A percentile compares a stretch with the other conserved stretches of the same genome.
These are phyloP conservation scores for Papio anubis DNA, from an alignment of 2,113 vertebrate genomes.

Conservation along the genomic window DNA sequence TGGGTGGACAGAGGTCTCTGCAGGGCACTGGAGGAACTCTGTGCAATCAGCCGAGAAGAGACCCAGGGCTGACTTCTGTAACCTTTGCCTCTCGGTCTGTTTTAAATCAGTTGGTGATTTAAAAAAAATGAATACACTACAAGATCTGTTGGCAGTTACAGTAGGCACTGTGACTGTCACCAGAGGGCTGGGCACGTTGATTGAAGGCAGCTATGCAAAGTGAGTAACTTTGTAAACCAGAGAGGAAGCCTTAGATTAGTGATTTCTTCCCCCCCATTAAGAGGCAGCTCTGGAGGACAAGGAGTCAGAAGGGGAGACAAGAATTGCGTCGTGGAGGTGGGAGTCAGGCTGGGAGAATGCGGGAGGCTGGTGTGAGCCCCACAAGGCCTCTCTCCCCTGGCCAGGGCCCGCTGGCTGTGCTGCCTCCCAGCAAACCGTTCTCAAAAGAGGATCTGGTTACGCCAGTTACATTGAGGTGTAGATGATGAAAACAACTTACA, in stretches of 20 bases:
- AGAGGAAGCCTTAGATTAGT: no score
- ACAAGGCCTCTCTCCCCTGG: not conserved
- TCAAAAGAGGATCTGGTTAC: not conserved
- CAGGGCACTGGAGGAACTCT: not conserved
- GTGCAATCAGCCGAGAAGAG: not conserved
- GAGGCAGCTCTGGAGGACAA: not conserved
- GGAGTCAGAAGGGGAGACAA: not conserved
- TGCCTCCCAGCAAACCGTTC: not conserved
- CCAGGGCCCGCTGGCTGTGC: not conserved
- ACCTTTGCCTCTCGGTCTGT: not conserved
- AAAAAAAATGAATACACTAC: not conserved
- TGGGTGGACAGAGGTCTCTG: not conserved
- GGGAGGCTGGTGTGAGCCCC: not conserved
- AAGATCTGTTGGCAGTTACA: not conserved
- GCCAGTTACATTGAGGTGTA: not conserved
- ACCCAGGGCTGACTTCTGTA: not conserved
- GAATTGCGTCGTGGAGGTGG: not conserved
- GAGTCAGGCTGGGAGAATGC: not conserved
- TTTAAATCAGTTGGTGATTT: conserved; percentile 44
- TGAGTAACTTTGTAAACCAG: not conserved
- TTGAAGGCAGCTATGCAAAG: not conserved
- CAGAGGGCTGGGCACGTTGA: fast-evolving
- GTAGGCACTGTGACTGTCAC: not conserved
- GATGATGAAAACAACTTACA: not conserved
- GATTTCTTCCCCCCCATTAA: no score